Base-by-base conservation (phyloP, 2,113 vertebrate genomes). In the Furnarius figulus region DNA sequence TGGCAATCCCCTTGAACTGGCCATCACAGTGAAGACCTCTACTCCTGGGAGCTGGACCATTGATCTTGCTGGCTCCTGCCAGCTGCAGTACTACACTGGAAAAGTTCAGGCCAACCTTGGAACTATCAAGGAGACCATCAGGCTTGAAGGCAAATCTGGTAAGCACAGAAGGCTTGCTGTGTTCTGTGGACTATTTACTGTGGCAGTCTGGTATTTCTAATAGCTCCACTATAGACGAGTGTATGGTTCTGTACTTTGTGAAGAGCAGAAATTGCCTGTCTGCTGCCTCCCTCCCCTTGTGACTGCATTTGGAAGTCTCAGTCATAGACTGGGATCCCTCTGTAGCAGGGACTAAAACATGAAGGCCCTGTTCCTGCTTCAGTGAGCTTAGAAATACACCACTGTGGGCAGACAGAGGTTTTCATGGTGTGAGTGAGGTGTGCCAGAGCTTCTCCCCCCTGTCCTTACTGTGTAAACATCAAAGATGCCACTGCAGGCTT, bases 21-120 rank as follows among this genome's bases (percentile, higher is more conserved):
- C 65, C 33, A 71, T 98, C 72, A 65, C 46, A 4, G 70, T 97
- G 63, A 89, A 85, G 75, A 95, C 85, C 70, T 77, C 94, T 37
- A 13, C 42, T 39, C 37, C 93, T 22, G 84, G 86, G 10, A 47
- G 8, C 33, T 95, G 96, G 96, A 96, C 93, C 3, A 8, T 97
- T 49, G 37, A 67, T 8, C 50, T 98, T 22, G 23, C 3, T 0
- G 86, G 97, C 46, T 97, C 95, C 68, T 96, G 96, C 47, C 96
- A 98, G 74, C 93, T 98, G 47, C 98, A 98, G 82, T 79, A 89
- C 46, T 98, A 98, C 10, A 98, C 91, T 14, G 97, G 97, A 70
- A 95, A 95, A 58, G 65, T 85, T 7, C 50, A 93, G 78, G 97
- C 85, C 47, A 93, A 18, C 35, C 92, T 98, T 75, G 96, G 95